Conservation (phyloP, 2,113 vertebrate genomes). For the Edolisoma coerulescens region DNA sequence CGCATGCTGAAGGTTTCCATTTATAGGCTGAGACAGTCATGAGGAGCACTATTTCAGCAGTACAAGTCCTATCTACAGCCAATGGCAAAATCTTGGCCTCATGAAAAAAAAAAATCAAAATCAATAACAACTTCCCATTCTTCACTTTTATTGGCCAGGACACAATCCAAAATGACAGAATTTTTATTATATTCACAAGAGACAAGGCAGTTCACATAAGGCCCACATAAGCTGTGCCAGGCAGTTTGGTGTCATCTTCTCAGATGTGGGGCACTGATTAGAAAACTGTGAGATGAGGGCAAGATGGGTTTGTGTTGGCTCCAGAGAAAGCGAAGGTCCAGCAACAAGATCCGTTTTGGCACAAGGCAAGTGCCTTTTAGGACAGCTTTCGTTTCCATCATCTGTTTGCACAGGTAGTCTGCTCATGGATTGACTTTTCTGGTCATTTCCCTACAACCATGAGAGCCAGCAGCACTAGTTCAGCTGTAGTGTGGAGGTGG, state of each 20-base stretch:
- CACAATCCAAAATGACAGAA: neutral
- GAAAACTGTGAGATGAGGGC: neutral
- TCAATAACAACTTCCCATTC: neutral
- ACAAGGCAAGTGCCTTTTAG: neutral
- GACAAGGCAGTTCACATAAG: fast-evolving
- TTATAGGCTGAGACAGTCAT: neutral
- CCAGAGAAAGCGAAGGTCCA: neutral
- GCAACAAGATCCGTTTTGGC: neutral
- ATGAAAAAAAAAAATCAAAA: neutral
- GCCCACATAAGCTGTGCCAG: neutral
- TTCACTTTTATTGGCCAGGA: neutral
- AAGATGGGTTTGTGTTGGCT: neutral
- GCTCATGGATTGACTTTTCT: neutral
- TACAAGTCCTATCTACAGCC: neutral
- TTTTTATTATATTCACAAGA: neutral
- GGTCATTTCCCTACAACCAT: neutral
- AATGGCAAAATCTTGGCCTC: neutral
- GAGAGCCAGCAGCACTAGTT: neutral
- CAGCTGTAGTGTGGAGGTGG: fast-evolving
- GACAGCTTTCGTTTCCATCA: neutral
- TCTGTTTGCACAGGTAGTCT: neutral
- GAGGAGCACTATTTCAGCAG: neutral
- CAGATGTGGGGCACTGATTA: neutral
- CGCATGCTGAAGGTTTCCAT: neutral
- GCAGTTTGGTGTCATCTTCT: neutral